Percentiles rank a stretch among this genome's conserved stretches.
phyloP scores from a whole-genome alignment of 2,888 invertebrate genomes.

The Bellardia pandia region DNA sequence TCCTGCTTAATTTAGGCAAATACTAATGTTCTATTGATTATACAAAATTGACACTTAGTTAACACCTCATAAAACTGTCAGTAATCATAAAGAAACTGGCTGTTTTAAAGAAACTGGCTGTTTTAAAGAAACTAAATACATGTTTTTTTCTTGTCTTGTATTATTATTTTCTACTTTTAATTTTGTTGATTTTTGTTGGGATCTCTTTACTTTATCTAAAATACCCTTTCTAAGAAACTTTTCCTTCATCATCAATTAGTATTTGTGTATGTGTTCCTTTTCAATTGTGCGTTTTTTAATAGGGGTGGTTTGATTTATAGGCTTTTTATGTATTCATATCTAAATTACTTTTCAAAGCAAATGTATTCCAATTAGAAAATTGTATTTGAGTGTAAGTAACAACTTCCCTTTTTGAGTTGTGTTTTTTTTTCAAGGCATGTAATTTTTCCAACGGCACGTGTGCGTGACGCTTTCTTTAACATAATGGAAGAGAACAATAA shows the following conservation, averaged over 20 bases:
- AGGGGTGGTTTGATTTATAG: slow-evolving; percentile 45
- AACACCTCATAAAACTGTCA: slow-evolving; percentile 76
- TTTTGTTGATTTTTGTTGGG: no score
- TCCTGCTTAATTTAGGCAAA: background rate
- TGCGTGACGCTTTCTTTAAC: slow-evolving; percentile 37
- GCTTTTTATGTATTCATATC: slow-evolving; percentile 10
- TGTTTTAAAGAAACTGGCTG: background rate
- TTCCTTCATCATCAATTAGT: background rate
- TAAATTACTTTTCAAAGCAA: slow-evolving; percentile 31
- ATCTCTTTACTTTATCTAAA: no score
- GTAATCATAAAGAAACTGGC: slow-evolving; percentile 23
- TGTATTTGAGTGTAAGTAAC: slow-evolving; percentile 33
- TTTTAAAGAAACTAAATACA: background rate
- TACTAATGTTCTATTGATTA: slow-evolving; percentile 16
- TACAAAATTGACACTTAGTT: slow-evolving; percentile 69
- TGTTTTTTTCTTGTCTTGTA: background rate
- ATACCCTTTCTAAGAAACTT: no score
- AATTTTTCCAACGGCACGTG: slow-evolving; percentile 49
- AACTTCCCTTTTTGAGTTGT: slow-evolving; percentile 35
- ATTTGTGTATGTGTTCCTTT: background rate
- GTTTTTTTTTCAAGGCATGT: background rate
- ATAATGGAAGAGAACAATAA: background rate
- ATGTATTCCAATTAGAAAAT: slow-evolving; percentile 51
- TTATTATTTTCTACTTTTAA: background rate
- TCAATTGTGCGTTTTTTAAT: background rate